Evolutionary conservation across 2,113 vertebrate species (phyloP), one percentile per base, ranked within the genome.

Genomic region (Antennarius striatus): DNA sequence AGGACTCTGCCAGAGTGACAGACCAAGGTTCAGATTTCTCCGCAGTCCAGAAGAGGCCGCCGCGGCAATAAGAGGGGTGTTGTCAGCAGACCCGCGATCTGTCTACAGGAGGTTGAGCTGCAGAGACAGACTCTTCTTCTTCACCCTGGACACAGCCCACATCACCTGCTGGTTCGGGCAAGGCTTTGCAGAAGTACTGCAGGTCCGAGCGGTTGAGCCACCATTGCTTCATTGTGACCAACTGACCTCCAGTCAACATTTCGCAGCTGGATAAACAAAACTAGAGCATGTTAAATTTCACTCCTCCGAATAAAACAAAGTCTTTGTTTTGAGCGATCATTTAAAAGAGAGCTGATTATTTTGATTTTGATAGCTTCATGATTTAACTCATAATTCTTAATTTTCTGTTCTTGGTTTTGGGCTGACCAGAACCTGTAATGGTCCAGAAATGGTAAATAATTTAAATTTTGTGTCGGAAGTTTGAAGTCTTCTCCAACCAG

Each of bases 101-200:
- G 90, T 95, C 11, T 96, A 96, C 72, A 92, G 94, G 22, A 91
- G 95, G 46, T 92, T 87, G 45, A 77, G 91, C 79, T 94, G 92
- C 71, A 90, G 67, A 61, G 94, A 95, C 81, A 87, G 85, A 58
- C 92, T 94, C 28, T 95, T 95, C 87, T 92, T 91, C 86, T 92
- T 94, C 56, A 90, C 82, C 6, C 75, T 96, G 36, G 95, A 96
- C 73, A 83, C 65, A 0, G 93, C 90, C 0, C 91, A 95, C 16
- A 46, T 96, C 76, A 96, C 95, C 1, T 95, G 94, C 89, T 96
- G 95, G 95, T 96, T 96, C 82, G 95, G 94, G 36, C 88, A 90
- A 57, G 92, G 85, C 28, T 95, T 96, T 77, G 94, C 91, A n/a
- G 95, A 96, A 65, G 94, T 96, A 1, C 79, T 96, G 28, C 88